These are phyloP conservation scores for Equus przewalskii DNA, from an alignment of 2,113 vertebrate genomes.

Conservation along the genomic window DNA sequence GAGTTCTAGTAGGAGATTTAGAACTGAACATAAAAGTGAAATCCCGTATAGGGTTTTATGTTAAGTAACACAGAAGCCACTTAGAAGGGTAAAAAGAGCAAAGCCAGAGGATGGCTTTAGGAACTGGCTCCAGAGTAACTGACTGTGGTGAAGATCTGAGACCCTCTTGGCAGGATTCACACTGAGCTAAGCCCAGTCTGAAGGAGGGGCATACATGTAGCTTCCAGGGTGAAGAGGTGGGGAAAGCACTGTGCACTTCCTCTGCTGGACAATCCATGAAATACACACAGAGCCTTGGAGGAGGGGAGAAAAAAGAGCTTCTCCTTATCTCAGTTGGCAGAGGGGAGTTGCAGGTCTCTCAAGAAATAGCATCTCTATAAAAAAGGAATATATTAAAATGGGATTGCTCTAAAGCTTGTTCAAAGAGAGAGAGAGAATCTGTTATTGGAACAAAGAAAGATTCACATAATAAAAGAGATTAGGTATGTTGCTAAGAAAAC, in stretches of 20 bases:
- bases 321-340: not conserved
- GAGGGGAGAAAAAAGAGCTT: not conserved
- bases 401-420: not conserved
- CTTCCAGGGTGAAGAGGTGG: not conserved
- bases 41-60: conserved; percentile 2
- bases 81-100: conserved; percentile 62
- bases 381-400: not conserved
- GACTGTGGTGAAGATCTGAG: not conserved
- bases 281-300: not conserved
- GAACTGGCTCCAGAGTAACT: not conserved
- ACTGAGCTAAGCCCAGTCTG: not conserved
- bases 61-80: conserved; percentile 49
- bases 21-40: conserved; percentile 54
- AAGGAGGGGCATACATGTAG: conserved; percentile 42
- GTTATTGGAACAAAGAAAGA: not conserved
- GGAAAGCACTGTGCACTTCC: conserved; percentile 22
- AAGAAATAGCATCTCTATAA: not conserved
- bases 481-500: not conserved
- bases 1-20: conserved; percentile 36
- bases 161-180: not conserved
- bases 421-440: not conserved
- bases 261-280: conserved; percentile 44
- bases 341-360: not conserved
- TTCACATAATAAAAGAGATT: conserved; percentile 33
- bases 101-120: not conserved